Percentiles rank a stretch among this genome's conserved stretches.
Conservation (phyloP, 2,113 vertebrate genomes). For the Steatornis caripensis region DNA sequence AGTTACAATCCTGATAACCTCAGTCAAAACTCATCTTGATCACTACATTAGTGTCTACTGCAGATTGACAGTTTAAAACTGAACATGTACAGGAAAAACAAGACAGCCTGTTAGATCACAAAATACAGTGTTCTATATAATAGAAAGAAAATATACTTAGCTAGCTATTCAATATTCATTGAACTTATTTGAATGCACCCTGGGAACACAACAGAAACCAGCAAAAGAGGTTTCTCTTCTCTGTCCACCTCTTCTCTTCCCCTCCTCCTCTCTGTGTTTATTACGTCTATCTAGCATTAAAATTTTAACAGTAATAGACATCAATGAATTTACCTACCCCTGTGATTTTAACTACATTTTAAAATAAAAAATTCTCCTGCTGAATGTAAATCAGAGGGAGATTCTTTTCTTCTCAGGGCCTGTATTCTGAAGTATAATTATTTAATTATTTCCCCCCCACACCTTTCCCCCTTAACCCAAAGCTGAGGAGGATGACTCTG, state of each 20-base stretch:
- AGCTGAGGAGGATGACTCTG: neutral
- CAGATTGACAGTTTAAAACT: neutral
- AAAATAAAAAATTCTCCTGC: neutral
- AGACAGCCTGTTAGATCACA: rapidly evolving
- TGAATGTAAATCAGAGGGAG: neutral
- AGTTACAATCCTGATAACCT: neutral
- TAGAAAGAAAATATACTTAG: neutral
- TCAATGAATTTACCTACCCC: neutral
- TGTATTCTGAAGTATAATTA: neutral
- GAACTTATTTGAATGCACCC: neutral
- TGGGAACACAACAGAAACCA: neutral
- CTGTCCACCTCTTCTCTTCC: neutral
- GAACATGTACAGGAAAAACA: neutral
- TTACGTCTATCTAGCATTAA: neutral
- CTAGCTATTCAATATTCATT: neutral
- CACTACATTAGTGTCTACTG: neutral
- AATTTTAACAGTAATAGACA: neutral
- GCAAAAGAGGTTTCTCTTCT: neutral
- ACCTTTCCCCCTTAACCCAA: neutral
- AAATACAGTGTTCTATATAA: neutral
- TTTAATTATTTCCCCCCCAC: neutral
- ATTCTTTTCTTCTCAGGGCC: neutral
- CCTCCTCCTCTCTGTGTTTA: neutral
- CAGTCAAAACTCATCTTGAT: neutral
- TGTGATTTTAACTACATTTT: neutral